These are phyloP conservation scores for Quadroppia sp. DNA, from an alignment of 2,888 invertebrate species.

Conservation along the genomic window DNA sequence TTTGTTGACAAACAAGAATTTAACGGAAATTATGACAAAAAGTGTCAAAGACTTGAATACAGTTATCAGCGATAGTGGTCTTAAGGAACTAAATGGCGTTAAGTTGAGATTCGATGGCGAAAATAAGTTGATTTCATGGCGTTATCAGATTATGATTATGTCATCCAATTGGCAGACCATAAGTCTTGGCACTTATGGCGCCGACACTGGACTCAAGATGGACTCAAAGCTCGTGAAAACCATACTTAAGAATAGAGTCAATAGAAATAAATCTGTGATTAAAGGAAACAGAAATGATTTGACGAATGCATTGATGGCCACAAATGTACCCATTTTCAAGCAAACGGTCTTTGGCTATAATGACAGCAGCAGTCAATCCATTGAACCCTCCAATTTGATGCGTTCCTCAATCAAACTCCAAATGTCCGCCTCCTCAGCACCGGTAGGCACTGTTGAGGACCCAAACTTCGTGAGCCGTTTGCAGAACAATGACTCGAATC, in stretches of 20 bases:
- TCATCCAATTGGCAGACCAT: constrained; percentile 44
- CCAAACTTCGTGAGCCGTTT: not conserved
- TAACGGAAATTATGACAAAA: not conserved
- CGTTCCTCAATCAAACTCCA: constrained; percentile 7
- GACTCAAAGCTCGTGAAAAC: constrained; percentile 34
- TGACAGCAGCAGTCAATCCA: not conserved
- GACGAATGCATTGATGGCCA: not conserved
- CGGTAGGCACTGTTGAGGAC: not conserved
- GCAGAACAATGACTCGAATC: not conserved
- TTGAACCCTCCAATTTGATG: not conserved
- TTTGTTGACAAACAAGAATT: constrained; percentile 12
- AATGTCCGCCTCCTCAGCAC: constrained; percentile 11
- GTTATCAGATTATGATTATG: constrained; percentile 44
- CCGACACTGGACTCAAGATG: constrained; percentile 44
- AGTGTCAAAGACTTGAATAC: constrained; percentile 19
- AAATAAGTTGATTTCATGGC: constrained; percentile 39
- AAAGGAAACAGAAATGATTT: not conserved
- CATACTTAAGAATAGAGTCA: constrained; percentile 1
- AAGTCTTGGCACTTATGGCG: constrained; percentile 45
- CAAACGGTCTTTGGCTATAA: not conserved
- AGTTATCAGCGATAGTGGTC: constrained; percentile 26
- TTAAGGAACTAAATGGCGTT: constrained; percentile 40
- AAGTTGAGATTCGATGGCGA: constrained; percentile 43
- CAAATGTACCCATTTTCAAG: constrained; percentile 15
- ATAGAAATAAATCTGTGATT: constrained; percentile 13